These are phyloP conservation scores for Aspidoscelis tigris DNA, from an alignment of 2,113 vertebrate genomes.

Conservation along the genomic window DNA sequence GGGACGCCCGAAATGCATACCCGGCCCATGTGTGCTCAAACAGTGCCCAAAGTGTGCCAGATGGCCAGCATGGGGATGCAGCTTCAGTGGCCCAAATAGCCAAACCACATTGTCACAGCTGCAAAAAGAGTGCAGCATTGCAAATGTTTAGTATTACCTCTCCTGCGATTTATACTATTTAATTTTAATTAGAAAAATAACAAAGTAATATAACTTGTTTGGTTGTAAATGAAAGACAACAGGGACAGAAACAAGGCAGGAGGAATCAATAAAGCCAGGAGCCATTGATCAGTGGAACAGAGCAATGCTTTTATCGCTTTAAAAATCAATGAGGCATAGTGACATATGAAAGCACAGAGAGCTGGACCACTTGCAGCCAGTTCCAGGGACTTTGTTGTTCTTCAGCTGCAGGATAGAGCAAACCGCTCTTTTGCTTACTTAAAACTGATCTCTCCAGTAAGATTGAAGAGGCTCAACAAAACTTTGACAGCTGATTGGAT, in stretches of 20 bases:
- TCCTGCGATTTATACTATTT: background rate
- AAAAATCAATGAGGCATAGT: conserved; percentile 61
- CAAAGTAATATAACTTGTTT: conserved; percentile 21
- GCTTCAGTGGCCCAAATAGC: too few relatives aligned
- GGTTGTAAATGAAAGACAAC: conserved; percentile 21
- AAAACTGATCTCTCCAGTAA: conserved; percentile 28
- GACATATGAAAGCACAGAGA: conserved; percentile 37
- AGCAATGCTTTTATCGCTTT: conserved; percentile 62
- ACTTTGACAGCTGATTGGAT: background rate
- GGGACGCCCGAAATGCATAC: too few relatives aligned
- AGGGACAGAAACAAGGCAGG: conserved; percentile 32
- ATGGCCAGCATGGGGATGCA: too few relatives aligned
- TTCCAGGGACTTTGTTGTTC: conserved; percentile 15
- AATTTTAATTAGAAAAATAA: conserved; percentile 34
- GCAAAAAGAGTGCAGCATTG: background rate
- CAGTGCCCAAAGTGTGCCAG: too few relatives aligned
- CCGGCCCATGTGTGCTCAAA: too few relatives aligned
- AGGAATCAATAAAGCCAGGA: conserved; percentile 52
- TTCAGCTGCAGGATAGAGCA: conserved; percentile 4
- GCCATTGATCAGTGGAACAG: conserved; percentile 71
- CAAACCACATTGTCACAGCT: too few relatives aligned
- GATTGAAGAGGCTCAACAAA: background rate
- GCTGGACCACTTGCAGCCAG: conserved; percentile 26
- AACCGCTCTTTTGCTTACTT: background rate
- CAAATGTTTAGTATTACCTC: conserved; percentile 3